phyloP scores from a whole-genome alignment of 2,888 invertebrate genomes.

The Germaria angustata region DNA sequence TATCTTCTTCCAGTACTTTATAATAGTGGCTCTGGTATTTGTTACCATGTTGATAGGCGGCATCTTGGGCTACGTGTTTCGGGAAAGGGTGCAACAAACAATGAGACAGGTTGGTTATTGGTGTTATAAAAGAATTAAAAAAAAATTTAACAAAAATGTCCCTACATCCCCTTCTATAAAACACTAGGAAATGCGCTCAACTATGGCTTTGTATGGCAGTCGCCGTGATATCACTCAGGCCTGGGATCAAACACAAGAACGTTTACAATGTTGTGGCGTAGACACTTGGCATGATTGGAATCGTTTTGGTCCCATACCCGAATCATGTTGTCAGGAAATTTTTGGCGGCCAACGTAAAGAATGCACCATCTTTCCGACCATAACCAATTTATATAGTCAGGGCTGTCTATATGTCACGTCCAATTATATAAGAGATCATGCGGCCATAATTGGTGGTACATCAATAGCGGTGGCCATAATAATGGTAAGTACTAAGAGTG shows the following conservation, averaged over 20 bases:
- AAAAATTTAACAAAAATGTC: too few relatives aligned
- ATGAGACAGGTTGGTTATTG: conserved; percentile 82
- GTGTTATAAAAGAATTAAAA: background rate
- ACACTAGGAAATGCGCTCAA: conserved; percentile 85
- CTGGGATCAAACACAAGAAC: conserved; percentile 93
- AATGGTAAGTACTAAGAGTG: conserved; percentile 83
- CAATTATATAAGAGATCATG: conserved; percentile 87
- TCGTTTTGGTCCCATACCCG: conserved; percentile 86
- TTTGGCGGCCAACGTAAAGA: conserved; percentile 80
- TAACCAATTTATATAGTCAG: conserved; percentile 82
- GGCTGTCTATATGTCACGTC: conserved; percentile 89
- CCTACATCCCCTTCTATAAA: too few relatives aligned
- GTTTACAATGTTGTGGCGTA: conserved; percentile 92
- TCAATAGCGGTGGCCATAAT: conserved; percentile 91
- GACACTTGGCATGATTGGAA: conserved; percentile 88
- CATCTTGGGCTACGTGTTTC: conserved; percentile 93
- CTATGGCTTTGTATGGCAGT: conserved; percentile 87
- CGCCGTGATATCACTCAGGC: conserved; percentile 87
- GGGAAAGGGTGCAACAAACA: conserved; percentile 88
- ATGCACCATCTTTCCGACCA: conserved; percentile 77
- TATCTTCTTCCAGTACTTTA: conserved; percentile 89
- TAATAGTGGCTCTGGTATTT: conserved; percentile 92
- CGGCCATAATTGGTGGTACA: conserved; percentile 88
- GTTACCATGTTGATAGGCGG: conserved; percentile 94
- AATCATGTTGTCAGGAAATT: conserved; percentile 88